A percentile compares a stretch with the other conserved stretches of the same genome.
Evolutionary conservation across 1,140 invertebrate species (phyloP).

Genomic region (Meteorus sp.): DNA sequence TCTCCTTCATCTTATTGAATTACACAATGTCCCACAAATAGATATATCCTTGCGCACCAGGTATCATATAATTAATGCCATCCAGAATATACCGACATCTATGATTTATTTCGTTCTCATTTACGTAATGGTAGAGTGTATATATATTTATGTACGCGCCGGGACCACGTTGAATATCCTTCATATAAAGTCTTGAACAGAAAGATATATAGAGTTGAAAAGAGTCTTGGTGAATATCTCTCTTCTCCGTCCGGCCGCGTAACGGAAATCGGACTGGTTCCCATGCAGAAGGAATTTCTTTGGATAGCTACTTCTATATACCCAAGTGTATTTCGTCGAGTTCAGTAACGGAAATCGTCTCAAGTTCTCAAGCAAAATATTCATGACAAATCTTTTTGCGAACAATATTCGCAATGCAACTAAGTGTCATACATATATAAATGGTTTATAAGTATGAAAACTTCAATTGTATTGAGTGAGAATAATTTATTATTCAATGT

Average conservation of each 20-base stretch:
- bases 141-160: neutral
- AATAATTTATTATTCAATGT: no score
- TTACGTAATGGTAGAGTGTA: slow-evolving; percentile 15
- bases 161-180: neutral
- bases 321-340: slow-evolving; percentile 11
- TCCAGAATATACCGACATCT: slow-evolving; percentile 13
- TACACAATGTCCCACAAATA: slow-evolving; percentile 1
- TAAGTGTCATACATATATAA: neutral
- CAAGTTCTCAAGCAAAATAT: slow-evolving; percentile 1
- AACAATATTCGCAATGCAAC: neutral
- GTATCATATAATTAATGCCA: slow-evolving; percentile 14
- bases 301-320: slow-evolving; percentile 1
- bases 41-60: slow-evolving; percentile 3
- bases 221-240: neutral
- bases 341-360: slow-evolving; percentile 4
- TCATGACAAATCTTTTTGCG: neutral
- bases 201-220: neutral
- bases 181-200: neutral
- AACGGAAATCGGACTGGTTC: slow-evolving; percentile 29
- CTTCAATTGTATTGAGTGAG: no score
- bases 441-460: no score
- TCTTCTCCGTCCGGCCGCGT: slow-evolving; percentile 19
- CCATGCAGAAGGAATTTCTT: slow-evolving; percentile 27
- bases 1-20: slow-evolving; percentile 1
- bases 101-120: slow-evolving; percentile 21